Evolutionary conservation across 2,797 vertebrate genomes (phyloP).

Genomic region (Acanthiza pusilla): DNA sequence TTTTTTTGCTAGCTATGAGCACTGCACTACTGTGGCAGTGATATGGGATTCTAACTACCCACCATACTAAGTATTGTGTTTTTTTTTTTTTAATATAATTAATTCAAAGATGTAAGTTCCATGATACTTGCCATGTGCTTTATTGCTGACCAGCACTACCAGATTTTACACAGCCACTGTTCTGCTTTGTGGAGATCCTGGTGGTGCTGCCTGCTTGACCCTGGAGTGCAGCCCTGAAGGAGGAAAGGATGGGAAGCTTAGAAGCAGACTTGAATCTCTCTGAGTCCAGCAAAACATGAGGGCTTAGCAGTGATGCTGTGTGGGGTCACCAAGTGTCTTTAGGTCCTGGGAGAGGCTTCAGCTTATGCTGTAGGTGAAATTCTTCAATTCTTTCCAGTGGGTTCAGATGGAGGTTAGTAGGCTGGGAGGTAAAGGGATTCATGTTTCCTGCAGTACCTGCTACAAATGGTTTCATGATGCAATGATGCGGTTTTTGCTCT

Average conservation of each 20-base stretch:
- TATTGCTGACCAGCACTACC: neutral
- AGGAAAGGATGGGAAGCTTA: neutral
- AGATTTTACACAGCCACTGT: neutral
- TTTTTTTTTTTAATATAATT: neutral
- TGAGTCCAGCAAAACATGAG: slow-evolving; percentile 6
- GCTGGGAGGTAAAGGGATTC: neutral
- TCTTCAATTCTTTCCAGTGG: slow-evolving; percentile 16
- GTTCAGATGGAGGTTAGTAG: slow-evolving; percentile 15
- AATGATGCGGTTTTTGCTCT: neutral
- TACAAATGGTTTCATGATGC: neutral
- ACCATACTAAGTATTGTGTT: neutral
- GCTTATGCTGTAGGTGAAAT: slow-evolving; percentile 1
- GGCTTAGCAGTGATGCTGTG: neutral
- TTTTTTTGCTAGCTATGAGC: neutral
- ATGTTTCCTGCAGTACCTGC: neutral
- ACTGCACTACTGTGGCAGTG: neutral
- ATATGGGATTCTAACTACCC: neutral
- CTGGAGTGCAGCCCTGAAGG: neutral
- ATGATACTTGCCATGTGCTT: neutral
- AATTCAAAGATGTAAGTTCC: neutral
- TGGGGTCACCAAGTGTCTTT: neutral
- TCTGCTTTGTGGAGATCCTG: neutral
- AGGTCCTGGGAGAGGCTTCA: slow-evolving; percentile 48
- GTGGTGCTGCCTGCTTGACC: neutral
- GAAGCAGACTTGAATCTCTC: neutral